Percentiles rank a stretch among this genome's conserved stretches.
Evolutionary conservation across 1,140 invertebrate genomes (phyloP).

Genomic region (Lepidurus arcticus): DNA sequence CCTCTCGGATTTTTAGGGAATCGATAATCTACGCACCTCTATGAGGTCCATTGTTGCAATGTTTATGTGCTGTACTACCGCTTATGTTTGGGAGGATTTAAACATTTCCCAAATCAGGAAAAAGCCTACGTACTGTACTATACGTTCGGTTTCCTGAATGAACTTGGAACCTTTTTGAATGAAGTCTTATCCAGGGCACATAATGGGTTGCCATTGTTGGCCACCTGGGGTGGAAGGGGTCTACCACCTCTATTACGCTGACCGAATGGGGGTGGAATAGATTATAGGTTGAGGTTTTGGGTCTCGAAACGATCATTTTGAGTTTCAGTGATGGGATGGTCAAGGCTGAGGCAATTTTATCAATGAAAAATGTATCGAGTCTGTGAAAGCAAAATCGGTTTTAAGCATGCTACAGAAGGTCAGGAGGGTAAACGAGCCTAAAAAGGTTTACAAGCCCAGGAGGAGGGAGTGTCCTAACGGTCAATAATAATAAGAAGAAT

Average conservation of each 20-base stretch:
- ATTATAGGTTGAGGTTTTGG: neutral
- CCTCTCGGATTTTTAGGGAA: neutral
- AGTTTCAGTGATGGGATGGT: neutral
- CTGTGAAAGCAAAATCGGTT: neutral
- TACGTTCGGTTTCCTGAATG: neutral
- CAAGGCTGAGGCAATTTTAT: neutral
- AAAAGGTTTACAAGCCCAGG: neutral
- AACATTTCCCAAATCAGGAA: neutral
- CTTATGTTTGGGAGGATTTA: neutral
- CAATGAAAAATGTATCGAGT: neutral
- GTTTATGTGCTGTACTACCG: neutral
- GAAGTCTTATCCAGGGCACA: constrained; percentile 1
- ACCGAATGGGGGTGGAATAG: neutral
- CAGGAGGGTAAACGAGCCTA: neutral
- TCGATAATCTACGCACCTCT: constrained; percentile 18
- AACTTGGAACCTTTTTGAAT: constrained; percentile 1
- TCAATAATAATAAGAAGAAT: neutral
- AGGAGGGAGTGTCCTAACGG: neutral
- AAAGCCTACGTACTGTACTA: neutral
- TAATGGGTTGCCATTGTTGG: constrained; percentile 1
- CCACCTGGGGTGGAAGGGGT: constrained; percentile 20
- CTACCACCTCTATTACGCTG: constrained; percentile 13
- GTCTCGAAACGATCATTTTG: neutral
- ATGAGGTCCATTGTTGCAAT: neutral
- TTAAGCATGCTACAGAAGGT: neutral